These are phyloP conservation scores for Ciconia boyciana DNA, from an alignment of 2,113 vertebrate species.

Conservation along the genomic window DNA sequence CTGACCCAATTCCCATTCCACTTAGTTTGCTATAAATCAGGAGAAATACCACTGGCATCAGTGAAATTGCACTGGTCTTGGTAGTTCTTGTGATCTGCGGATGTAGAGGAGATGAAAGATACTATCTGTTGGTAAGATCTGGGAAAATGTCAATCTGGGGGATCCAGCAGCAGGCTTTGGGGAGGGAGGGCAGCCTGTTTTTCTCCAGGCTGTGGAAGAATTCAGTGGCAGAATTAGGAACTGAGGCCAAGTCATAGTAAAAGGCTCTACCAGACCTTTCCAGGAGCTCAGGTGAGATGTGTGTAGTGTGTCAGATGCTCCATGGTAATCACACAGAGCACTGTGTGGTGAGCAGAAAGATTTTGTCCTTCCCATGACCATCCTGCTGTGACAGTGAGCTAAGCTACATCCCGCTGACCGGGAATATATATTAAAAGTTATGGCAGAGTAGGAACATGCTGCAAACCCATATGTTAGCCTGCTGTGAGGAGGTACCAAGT, in stretches of 20 bases:
- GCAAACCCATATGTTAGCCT: not conserved
- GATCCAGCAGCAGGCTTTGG: not conserved
- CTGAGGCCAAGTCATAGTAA: not conserved
- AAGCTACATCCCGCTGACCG: not conserved
- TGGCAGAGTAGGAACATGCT: not conserved
- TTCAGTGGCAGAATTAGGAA: not conserved
- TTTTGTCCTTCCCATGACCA: not conserved
- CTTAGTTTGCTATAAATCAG: conserved; percentile 40
- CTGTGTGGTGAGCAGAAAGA: not conserved
- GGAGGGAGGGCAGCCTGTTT: not conserved
- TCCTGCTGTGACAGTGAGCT: not conserved
- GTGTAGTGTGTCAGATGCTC: not conserved
- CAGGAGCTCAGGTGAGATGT: not conserved
- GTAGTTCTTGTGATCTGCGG: not conserved
- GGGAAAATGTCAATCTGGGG: not conserved
- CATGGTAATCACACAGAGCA: not conserved
- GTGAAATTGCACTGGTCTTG: not conserved
- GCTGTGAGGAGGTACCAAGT: not conserved
- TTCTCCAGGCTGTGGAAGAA: not conserved
- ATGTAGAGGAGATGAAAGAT: not conserved
- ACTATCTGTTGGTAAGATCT: not conserved
- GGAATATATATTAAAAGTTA: not conserved
- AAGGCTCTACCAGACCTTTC: not conserved
- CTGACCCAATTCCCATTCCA: not conserved
- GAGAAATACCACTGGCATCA: not conserved